These are phyloP conservation scores for Hydroisotoma schaefferi DNA, from an alignment of 2,888 invertebrate genomes.

Conservation along the genomic window DNA sequence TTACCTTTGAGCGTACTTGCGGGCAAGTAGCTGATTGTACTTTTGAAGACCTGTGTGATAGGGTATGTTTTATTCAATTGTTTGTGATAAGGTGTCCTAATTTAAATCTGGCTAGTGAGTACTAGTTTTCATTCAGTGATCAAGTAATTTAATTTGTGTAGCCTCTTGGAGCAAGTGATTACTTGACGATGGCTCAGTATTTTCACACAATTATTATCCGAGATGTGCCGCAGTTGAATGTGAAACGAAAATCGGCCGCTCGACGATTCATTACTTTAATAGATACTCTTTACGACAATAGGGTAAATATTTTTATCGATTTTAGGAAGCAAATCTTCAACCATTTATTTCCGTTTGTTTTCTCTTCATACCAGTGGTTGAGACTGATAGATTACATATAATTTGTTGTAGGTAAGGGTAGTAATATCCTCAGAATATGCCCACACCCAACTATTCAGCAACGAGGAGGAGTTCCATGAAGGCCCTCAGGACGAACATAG, in stretches of 20 bases:
- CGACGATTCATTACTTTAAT: conserved; percentile 94
- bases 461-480: conserved; percentile 52
- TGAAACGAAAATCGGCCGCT: conserved; percentile 76
- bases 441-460: conserved; percentile 68
- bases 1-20: conserved; percentile 83
- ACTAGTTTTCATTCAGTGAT: no score
- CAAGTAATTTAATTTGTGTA: conserved; percentile 53
- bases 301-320: conserved; percentile 56
- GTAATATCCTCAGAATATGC: conserved; percentile 79
- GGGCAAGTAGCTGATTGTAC: conserved; percentile 84
- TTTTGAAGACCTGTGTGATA: conserved; percentile 85
- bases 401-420: conserved; percentile 61
- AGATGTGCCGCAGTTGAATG: conserved; percentile 78
- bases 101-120: no score
- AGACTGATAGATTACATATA: conserved; percentile 1
- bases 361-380: neutral
- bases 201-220: conserved; percentile 94
- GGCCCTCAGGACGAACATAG: conserved; percentile 72
- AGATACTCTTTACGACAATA: conserved; percentile 93
- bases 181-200: conserved; percentile 83
- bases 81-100: no score
- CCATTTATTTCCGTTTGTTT: no score
- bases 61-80: conserved; percentile 58
- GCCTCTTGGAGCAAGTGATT: conserved; percentile 93
- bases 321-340: no score